A percentile compares a stretch with the other conserved stretches of the same genome.
phyloP scores from a whole-genome alignment of 2,113 vertebrate species.

The Hippocampus guttulatus region DNA sequence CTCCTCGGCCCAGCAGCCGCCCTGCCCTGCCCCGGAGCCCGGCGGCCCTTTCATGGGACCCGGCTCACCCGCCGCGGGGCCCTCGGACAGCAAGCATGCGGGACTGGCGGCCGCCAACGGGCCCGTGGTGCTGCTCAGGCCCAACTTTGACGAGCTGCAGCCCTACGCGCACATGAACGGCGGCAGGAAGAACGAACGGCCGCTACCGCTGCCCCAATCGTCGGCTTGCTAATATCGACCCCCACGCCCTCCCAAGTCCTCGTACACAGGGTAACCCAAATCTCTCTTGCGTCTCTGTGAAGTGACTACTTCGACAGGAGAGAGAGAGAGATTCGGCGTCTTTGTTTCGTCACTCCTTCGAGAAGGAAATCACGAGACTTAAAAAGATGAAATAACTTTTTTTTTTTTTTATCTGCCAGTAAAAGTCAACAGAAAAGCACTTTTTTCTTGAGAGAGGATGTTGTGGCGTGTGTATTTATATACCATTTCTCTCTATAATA shows the following conservation, averaged over 20 bases:
- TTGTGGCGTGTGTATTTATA: constrained; percentile 63
- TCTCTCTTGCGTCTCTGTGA: constrained; percentile 47
- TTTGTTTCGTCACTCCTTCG: constrained; percentile 39
- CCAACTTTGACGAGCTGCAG: constrained; percentile 90
- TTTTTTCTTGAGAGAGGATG: constrained; percentile 67
- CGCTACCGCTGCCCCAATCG: constrained; percentile 94
- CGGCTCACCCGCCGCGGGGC: constrained; percentile 49
- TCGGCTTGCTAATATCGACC: constrained; percentile 89
- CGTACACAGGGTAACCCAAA: constrained; percentile 57
- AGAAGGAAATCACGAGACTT: constrained; percentile 51
- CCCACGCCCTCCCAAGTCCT: constrained; percentile 38
- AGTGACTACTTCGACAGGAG: constrained; percentile 54
- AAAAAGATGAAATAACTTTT: constrained; percentile 39
- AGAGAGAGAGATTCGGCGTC: constrained; percentile 23
- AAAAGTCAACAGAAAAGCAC: constrained; percentile 79
- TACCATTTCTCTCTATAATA: constrained; percentile 49
- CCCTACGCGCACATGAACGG: constrained; percentile 98
- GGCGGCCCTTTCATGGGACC: constrained; percentile 57
- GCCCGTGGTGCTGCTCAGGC: constrained; percentile 82
- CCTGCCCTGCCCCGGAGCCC: constrained; percentile 41
- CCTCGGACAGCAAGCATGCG: constrained; percentile 81
- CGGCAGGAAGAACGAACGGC: constrained; percentile 88
- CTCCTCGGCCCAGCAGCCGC: constrained; percentile 24
- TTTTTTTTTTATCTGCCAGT: constrained; percentile 74
- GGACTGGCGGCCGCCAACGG: constrained; percentile 85